A percentile compares a stretch with the other conserved stretches of the same genome.
Evolutionary conservation across 2,888 invertebrate species (phyloP).

Genomic region (Pristionchus fissidentatus): DNA sequence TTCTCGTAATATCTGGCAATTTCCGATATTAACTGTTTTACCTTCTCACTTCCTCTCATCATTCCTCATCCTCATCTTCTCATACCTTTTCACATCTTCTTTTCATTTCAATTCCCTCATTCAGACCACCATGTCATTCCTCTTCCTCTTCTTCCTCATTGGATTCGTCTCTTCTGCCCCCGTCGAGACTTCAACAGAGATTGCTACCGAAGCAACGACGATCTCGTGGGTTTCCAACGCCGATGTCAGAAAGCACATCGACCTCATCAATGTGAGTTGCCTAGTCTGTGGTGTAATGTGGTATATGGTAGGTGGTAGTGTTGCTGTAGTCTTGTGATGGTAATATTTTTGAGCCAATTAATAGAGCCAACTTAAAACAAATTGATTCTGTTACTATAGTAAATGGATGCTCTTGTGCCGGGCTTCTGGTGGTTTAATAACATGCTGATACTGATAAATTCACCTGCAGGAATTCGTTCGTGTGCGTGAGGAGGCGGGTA

Average conservation of each 20-base stretch:
- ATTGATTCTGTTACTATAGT: no score
- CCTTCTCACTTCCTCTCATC: background rate
- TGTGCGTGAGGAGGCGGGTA: background rate
- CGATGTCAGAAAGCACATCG: conserved; percentile 9
- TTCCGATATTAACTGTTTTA: background rate
- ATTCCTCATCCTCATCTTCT: no score
- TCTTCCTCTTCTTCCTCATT: background rate
- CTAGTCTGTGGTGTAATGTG: background rate
- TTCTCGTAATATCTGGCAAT: no score
- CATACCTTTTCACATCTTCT: background rate
- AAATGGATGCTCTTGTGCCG: no score
- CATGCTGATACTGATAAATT: background rate
- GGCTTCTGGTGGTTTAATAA: no score
- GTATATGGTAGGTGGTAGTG: no score
- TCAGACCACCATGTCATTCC: background rate
- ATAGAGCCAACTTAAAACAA: no score
- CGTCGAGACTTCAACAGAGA: background rate
- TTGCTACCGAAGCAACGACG: background rate
- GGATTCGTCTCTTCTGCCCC: background rate
- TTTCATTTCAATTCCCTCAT: background rate
- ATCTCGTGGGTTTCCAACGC: background rate
- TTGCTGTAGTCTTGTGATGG: background rate
- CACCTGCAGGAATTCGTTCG: conserved; percentile 10
- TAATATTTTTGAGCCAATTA: no score
- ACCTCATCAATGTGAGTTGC: conserved; percentile 17